Base-by-base conservation (phyloP, 2,797 vertebrate species). In the Podarcis siculus region DNA sequence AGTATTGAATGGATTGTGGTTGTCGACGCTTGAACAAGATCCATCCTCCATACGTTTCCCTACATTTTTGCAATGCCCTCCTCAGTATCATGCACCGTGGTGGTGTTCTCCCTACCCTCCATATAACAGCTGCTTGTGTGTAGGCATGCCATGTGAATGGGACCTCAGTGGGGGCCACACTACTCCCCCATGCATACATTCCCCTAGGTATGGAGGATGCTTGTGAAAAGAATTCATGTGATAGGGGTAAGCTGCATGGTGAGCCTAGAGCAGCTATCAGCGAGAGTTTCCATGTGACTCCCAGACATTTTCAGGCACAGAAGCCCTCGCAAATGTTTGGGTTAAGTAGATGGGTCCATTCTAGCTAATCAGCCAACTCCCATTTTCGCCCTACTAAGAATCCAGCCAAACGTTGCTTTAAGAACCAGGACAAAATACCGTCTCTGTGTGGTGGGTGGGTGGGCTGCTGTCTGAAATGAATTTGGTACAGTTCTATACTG, bases 401-500 rank as follows among this genome's bases (percentile, higher is more conserved):
- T 64, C 69, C 85, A 23, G 15, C 72, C 39, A 88, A 69, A 32
- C 27, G 3, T 79, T 45, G 3, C 4, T 89, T 79, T 90, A 55
- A 21, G 61, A 93, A 71, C 67, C 37, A 85, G 87, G 72, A 71
- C 71, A n/a, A 72, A 42, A 30, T 35, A n/a, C 4, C 19, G 0
- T n/a, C 2, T 6, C 79, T 85, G 45, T 84, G 5, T 37, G 58
- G 32, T 10, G 73, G 82, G 79, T 90, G 42, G 69, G 88, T 15
- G 73, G 49, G 76, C 58, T 93, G 1, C 89, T 85, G 1, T 90
- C 25, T 87, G 67, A 93, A 86, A 86, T 45, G 27, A 42, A 71
- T 83, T 55, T 32, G 78, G 79, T 0, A 0, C 72, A 45, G 35
- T 69, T 64, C 0, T 45, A 66, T 82, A 2, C 32, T 58, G 35